These are phyloP conservation scores for Lepilemur septentrionalis DNA, from an alignment of 2,797 vertebrate species.

Conservation along the genomic window DNA sequence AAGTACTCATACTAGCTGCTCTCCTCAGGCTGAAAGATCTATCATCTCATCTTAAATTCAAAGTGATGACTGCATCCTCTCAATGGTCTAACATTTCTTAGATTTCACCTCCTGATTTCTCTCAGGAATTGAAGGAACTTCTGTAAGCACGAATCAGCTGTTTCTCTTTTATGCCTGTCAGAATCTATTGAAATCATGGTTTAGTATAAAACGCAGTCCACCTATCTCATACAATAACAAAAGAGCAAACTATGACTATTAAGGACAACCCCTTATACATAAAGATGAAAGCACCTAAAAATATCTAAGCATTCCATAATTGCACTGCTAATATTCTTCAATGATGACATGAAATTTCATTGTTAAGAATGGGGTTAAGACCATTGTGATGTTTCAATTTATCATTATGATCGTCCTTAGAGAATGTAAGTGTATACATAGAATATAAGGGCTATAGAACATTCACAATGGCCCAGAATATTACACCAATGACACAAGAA, in stretches of 20 bases:
- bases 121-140: background rate
- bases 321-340: background rate
- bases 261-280: background rate
- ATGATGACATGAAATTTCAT: background rate
- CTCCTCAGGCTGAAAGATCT: background rate
- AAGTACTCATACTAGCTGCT: background rate
- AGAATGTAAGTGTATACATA: background rate
- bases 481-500: background rate
- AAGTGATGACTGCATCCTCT: background rate
- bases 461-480: background rate
- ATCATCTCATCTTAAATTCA: background rate
- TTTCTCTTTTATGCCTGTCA: background rate
- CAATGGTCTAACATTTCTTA: background rate
- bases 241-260: background rate
- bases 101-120: conserved; percentile 1
- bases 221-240: background rate
- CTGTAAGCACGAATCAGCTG: background rate
- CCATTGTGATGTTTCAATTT: background rate
- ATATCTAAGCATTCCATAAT: background rate
- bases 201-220: background rate
- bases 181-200: background rate
- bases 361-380: background rate
- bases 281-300: background rate
- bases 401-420: background rate
- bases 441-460: background rate